Evolutionary conservation across 2,888 invertebrate genomes (phyloP).

Genomic region (Atrina japonica): DNA sequence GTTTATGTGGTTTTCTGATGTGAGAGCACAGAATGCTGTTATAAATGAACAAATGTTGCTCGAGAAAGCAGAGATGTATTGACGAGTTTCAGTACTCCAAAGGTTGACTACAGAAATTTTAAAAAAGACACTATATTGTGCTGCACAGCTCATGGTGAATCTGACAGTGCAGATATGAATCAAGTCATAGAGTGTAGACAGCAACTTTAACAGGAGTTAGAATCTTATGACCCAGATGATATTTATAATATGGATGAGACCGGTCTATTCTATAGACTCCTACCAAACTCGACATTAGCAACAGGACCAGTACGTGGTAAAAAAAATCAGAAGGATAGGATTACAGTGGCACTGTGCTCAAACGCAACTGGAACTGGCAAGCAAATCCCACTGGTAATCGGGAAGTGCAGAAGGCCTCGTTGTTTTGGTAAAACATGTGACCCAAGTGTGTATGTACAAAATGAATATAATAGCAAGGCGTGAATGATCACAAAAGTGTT

Average conservation of each 20-base stretch:
- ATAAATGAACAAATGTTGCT: no score
- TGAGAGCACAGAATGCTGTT: no score
- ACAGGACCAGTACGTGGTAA: conserved; percentile 22
- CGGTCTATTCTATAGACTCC: conserved; percentile 43
- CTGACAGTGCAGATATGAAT: conserved; percentile 39
- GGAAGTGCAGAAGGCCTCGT: conserved; percentile 23
- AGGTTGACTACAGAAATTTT: conserved; percentile 24
- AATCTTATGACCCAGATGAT: conserved; percentile 40
- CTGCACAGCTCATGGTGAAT: conserved; percentile 33
- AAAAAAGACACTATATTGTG: conserved; percentile 31
- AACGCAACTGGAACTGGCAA: conserved; percentile 47
- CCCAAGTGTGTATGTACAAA: conserved; percentile 29
- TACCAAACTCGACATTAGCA: conserved; percentile 40
- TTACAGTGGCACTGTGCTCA: conserved; percentile 38
- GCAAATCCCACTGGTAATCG: conserved; percentile 48
- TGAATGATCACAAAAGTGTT: conserved; percentile 53
- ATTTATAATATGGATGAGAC: no score
- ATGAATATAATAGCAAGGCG: conserved; percentile 44
- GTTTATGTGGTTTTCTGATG: no score
- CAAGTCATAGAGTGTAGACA: conserved; percentile 17
- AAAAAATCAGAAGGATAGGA: conserved; percentile 40
- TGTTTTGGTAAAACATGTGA: conserved; percentile 45
- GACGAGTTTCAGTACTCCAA: background rate
- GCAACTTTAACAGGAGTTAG: conserved; percentile 22
- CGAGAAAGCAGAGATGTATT: no score